Evolutionary conservation across 2,797 vertebrate genomes (phyloP), one percentile per base, ranked within the genome.

Genomic region (Leptatherina wallacei): DNA sequence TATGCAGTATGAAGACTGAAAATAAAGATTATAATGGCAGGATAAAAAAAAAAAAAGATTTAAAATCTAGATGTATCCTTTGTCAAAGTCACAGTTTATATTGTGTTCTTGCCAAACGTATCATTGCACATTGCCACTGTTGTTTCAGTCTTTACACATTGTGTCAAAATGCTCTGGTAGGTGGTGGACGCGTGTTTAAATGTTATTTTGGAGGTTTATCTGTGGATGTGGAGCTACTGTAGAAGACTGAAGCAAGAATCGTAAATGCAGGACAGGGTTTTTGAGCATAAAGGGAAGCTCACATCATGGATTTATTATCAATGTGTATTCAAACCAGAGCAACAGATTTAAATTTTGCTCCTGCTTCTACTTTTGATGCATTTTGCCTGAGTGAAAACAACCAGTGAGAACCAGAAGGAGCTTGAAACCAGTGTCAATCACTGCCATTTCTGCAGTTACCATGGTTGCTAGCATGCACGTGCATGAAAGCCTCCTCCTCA

Each of bases 31-130:
- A 9, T 20, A n/a, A n/a, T 6, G 20, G n/a, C 10, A 61, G 64
- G 42, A 75, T 6, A 3, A 42, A 42, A 69, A 67, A 51, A 61
- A 0, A 54, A 30, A 42, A 55, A 24, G 30, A 68, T 54, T 69
- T 60, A 71, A 71, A 60, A 51, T 80, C 9, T 61, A 69, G 36
- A 47, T 71, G 42, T 77, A 47, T 52, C 13, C 29, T 55, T 52
- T 78, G 76, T 80, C 71, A 73, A 75, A 64, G 63, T 76, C 49
- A 38, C 58, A 29, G 30, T 64, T 74, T 62, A 59, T 56, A 55
- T 68, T 61, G 62, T 59, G 72, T 69, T 67, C n/a, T n/a, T 74
- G 44, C 10, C 49, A 57, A 71, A 70, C 13, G 40, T 24, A 24
- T 20, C 33, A 7, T 35, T 56, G 63, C 62, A 44, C 68, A 74